phyloP scores from a whole-genome alignment of 2,888 invertebrate species.

The Actias luna region DNA sequence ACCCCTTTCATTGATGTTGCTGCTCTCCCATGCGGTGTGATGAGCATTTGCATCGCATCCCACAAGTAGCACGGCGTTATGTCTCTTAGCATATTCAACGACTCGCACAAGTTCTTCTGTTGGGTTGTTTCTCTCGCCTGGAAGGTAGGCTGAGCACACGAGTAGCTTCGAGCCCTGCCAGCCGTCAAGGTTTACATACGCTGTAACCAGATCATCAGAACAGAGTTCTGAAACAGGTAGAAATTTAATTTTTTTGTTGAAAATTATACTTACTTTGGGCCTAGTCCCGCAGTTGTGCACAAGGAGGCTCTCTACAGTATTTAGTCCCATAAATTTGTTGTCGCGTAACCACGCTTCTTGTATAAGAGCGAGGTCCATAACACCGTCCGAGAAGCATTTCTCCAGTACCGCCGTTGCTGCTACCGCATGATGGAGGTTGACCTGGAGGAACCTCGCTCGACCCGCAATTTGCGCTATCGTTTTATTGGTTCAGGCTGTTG shows the following conservation, averaged over 20 bases:
- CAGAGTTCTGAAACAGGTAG: background rate
- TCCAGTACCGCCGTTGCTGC: no score
- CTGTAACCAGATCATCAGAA: background rate
- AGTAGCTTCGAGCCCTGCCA: background rate
- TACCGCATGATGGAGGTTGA: no score
- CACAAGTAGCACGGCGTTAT: background rate
- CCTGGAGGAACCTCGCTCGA: background rate
- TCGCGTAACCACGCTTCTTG: no score
- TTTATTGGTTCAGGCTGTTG: background rate
- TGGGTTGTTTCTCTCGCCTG: background rate
- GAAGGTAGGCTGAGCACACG: background rate
- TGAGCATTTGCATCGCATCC: background rate
- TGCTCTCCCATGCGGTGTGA: background rate
- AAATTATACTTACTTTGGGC: background rate
- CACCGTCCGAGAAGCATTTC: background rate
- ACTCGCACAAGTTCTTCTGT: background rate
- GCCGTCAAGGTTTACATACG: background rate
- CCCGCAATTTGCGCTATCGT: background rate
- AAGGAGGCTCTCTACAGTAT: background rate
- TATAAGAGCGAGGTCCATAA: slow-evolving; percentile 5
- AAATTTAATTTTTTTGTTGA: background rate
- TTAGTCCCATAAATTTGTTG: background rate
- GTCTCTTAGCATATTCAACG: background rate
- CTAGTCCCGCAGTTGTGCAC: background rate
- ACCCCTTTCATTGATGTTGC: background rate